These are phyloP conservation scores for Hozukius guyotensis DNA, from an alignment of 2,797 vertebrate genomes.

Conservation along the genomic window DNA sequence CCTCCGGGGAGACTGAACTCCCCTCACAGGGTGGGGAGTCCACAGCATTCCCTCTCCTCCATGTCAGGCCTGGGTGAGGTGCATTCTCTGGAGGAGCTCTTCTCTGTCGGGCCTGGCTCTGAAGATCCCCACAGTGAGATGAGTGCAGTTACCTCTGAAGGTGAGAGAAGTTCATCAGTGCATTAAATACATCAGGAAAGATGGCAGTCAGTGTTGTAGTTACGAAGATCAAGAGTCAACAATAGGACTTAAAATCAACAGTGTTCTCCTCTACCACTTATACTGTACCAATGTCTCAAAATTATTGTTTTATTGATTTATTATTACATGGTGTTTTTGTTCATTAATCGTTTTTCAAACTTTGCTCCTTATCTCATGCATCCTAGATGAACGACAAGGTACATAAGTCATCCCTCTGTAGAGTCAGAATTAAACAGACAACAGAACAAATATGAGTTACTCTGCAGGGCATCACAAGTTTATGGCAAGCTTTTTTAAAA, in stretches of 20 bases:
- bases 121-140: slow-evolving; percentile 71
- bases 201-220: not conserved
- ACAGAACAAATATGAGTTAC: not conserved
- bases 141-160: slow-evolving; percentile 69
- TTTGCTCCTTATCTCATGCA: not conserved
- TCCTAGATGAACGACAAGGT: slow-evolving; percentile 29
- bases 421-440: not conserved
- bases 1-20: slow-evolving; percentile 13
- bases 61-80: slow-evolving; percentile 68
- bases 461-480: not conserved
- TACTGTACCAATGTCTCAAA: not conserved
- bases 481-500: not conserved
- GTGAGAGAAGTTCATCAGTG: slow-evolving; percentile 69
- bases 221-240: not conserved
- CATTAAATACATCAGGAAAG: not conserved
- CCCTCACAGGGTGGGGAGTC: not conserved
- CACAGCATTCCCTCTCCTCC: slow-evolving; percentile 57
- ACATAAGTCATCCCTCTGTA: not conserved
- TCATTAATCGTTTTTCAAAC: not conserved
- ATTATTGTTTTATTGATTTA: not conserved
- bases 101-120: slow-evolving; percentile 47
- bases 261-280: not conserved
- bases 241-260: not conserved
- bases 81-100: slow-evolving; percentile 77
- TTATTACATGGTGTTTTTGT: not conserved